Conservation (phyloP, 2,113 vertebrate genomes). For the Odontophorus gujanensis region DNA sequence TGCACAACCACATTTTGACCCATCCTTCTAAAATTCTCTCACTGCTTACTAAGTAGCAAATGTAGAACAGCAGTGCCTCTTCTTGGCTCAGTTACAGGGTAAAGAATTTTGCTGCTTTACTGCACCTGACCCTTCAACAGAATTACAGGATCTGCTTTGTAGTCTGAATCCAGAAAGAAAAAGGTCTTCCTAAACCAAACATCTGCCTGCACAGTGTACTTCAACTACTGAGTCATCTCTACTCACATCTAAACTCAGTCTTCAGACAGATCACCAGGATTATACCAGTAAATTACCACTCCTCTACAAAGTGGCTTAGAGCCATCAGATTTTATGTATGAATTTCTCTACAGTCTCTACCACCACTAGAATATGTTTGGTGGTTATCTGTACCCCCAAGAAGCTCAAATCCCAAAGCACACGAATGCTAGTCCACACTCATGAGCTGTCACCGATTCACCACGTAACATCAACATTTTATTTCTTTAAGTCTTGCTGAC, state of each 20-base stretch:
- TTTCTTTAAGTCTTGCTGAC: not conserved
- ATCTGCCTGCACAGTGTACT: not conserved
- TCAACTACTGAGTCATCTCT: not conserved
- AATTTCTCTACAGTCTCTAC: not conserved
- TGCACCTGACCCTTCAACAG: not conserved
- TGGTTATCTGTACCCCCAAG: no score
- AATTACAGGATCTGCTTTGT: not conserved
- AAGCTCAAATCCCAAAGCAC: not conserved
- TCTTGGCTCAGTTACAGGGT: not conserved
- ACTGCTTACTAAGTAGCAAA: not conserved
- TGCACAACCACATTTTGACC: not conserved
- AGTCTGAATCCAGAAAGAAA: not conserved
- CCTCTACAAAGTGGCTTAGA: not conserved
- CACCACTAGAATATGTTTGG: not conserved
- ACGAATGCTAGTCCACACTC: rapidly evolving
- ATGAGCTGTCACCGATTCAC: not conserved
- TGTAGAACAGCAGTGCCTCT: not conserved
- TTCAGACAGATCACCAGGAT: not conserved
- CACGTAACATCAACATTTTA: rapidly evolving
- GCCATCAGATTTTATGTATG: not conserved
- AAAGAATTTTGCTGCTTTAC: not conserved
- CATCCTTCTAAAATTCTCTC: not conserved
- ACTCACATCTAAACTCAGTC: not conserved
- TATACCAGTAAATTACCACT: not conserved
- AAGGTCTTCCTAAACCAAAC: not conserved